Evolutionary conservation across 2,888 invertebrate species (phyloP).

Genomic region (Trichogramma evanescens): DNA sequence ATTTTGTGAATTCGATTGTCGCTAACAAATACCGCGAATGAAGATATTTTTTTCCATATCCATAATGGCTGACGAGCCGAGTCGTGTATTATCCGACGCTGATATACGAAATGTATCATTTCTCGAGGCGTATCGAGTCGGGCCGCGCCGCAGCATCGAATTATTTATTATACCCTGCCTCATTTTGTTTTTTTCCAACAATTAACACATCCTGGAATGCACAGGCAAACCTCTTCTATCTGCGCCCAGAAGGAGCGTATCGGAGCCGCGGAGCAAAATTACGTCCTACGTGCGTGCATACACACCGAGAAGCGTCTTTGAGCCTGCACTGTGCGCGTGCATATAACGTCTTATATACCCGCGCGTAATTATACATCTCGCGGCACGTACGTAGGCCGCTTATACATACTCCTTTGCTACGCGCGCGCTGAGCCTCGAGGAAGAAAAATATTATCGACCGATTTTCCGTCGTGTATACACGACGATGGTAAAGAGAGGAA

Average conservation of each 20-base stretch:
- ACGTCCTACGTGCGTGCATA: not conserved
- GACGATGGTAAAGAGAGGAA: not conserved
- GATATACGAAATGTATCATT: too few species aligned
- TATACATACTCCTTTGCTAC: too few species aligned
- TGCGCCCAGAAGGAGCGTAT: not conserved
- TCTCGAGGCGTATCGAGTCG: too few species aligned
- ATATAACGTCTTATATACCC: too few species aligned
- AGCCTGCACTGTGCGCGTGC: too few species aligned
- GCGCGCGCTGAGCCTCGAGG: not conserved
- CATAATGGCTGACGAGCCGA: too few species aligned
- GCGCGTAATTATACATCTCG: constrained; percentile 6
- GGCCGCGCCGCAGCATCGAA: not conserved
- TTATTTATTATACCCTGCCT: constrained; percentile 1
- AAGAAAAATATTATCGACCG: constrained; percentile 11
- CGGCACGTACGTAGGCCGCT: not conserved
- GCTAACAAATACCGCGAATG: too few species aligned
- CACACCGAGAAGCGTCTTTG: not conserved
- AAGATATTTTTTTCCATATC: too few species aligned
- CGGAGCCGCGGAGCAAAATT: constrained; percentile 4
- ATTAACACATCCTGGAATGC: constrained; percentile 21
- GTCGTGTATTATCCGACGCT: too few species aligned
- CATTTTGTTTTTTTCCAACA: not conserved
- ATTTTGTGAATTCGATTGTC: too few species aligned
- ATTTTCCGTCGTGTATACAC: constrained; percentile 2
- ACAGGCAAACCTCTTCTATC: not conserved